Base-by-base conservation (phyloP, 2,888 invertebrate genomes). In the Pseudococcus viburni region DNA sequence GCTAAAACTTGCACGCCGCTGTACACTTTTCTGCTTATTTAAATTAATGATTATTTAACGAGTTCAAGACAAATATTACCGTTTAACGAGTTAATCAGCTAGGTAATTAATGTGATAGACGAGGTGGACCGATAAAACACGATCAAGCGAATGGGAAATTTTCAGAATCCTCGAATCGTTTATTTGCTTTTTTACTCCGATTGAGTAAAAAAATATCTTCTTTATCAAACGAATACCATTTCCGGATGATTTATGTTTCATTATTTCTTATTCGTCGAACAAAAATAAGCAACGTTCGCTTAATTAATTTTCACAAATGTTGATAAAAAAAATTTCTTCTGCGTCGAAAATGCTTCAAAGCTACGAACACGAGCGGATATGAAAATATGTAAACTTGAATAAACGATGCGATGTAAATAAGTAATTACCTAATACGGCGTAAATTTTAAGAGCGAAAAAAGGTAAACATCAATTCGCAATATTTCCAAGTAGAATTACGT, bases 11-110 rank as follows among this genome's bases (percentile, higher is more conserved):
- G 64, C 19, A 64, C 19, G 11, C 64, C 22, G 64, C 59, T 64
- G 22, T 22, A 64, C 22, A 64, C 22, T 64, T 64, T 64, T 22
- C 64, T 42, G 42, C 42, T 64, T 64, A 64, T 64, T 64, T 64
- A 22, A 64, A 64, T 64, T 64, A 64, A 64, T 64, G 64, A 64
- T 22, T 64, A 64, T 64, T 64, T 64, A 64, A 64, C 64, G 64
- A 64, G 64, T 64, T 64, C 4, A 64, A 64, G 19, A 64, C 19
- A 64, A 64, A 64, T 64, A 64, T 64, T 64, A 64, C 64, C 22
- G 19, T 64, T 64, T 64, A 64, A 64, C 64, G 22, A 64, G 64
- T 64, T 64, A 64, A 64, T 64, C 64, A 64, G 9, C 22, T 64
- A 22, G 64, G 64, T 64, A 64, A 64, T 64, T 64, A 64, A 59